A percentile compares a stretch with the other conserved stretches of the same genome.
Conservation (phyloP, 1,140 invertebrate genomes). For the Brachionus rotundiformis region DNA sequence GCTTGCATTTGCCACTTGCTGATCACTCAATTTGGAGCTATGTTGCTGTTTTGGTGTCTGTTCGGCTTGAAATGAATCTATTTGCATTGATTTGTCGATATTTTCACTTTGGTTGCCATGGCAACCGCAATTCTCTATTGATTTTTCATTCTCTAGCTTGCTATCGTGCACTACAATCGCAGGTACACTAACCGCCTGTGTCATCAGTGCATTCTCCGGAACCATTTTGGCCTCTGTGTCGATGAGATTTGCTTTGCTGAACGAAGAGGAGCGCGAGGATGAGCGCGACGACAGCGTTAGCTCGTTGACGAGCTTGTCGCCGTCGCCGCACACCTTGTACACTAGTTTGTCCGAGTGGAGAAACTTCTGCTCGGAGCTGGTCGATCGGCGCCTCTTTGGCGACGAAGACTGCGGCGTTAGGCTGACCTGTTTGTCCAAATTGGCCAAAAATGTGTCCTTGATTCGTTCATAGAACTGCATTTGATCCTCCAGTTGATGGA, state of each 20-base stretch:
- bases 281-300: background rate
- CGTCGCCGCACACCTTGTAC: background rate
- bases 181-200: background rate
- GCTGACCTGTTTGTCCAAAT: background rate
- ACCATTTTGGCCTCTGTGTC: background rate
- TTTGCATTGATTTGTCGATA: background rate
- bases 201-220: background rate
- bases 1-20: too few relatives aligned
- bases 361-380: slow-evolving; percentile 12
- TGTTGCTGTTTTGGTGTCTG: background rate
- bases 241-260: background rate
- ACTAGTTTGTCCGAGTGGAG: background rate
- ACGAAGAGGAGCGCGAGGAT: background rate
- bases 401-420: background rate
- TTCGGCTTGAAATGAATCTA: background rate
- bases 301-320: background rate
- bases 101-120: slow-evolving; percentile 6
- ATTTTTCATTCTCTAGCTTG: slow-evolving; percentile 16
- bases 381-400: background rate
- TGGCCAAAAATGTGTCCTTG: background rate
- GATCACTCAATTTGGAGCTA: background rate
- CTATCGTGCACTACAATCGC: slow-evolving; percentile 3
- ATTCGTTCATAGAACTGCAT: slow-evolving; percentile 2
- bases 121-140: background rate
- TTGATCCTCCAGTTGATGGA: background rate